These are phyloP conservation scores for Hypotaenidia okinawae DNA, from an alignment of 2,797 vertebrate genomes.

Conservation along the genomic window DNA sequence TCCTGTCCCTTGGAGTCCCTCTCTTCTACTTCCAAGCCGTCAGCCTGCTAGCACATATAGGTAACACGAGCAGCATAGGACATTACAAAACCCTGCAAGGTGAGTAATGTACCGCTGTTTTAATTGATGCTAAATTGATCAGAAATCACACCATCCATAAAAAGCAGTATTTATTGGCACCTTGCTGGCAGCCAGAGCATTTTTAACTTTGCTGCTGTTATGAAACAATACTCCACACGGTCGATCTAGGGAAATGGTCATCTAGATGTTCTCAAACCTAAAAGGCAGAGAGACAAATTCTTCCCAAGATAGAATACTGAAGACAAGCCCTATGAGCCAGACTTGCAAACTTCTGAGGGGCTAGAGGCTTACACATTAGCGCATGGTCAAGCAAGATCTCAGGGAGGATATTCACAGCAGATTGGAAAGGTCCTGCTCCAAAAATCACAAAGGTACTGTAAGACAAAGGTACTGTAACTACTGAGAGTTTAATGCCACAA, in stretches of 20 bases:
- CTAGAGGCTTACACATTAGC: fast-evolving
- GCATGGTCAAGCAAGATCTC: neutral
- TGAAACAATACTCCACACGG: neutral
- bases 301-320: neutral
- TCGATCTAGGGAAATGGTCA: neutral
- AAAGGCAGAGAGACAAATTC: neutral
- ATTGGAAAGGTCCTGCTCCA: neutral
- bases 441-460: neutral
- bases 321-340: neutral
- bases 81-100: neutral
- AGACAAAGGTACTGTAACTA: neutral
- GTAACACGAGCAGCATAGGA: neutral
- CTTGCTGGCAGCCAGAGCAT: neutral
- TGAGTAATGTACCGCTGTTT: neutral
- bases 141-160: neutral
- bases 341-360: neutral
- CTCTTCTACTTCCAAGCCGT: neutral
- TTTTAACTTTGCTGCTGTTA: neutral
- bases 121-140: neutral
- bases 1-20: neutral
- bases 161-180: neutral
- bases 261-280: neutral
- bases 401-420: neutral
- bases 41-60: neutral
- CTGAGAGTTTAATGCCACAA: neutral